phyloP scores from a whole-genome alignment of 2,888 invertebrate genomes.

The Latheticus oryzae region DNA sequence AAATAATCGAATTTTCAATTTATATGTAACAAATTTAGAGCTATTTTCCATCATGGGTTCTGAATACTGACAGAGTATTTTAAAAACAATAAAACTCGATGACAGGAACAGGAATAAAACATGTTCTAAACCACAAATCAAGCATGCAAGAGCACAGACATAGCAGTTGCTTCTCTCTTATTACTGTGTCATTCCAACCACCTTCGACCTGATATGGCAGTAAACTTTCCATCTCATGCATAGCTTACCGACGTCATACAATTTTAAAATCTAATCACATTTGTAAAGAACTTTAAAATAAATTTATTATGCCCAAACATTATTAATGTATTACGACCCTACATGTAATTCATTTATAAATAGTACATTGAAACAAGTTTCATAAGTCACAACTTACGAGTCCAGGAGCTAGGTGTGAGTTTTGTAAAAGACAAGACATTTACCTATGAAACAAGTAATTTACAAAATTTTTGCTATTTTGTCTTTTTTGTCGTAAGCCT shows the following conservation, averaged over 20 bases:
- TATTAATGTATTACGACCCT: conserved; percentile 53
- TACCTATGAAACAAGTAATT: too few species aligned
- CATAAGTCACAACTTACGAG: too few species aligned
- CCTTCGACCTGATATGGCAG: conserved; percentile 53
- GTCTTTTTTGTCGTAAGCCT: too few species aligned
- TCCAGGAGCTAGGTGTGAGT: too few species aligned
- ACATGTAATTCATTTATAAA: conserved; percentile 52
- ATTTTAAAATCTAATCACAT: conserved; percentile 64
- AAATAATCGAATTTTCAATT: conserved; percentile 23
- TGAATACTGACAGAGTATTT: conserved; percentile 48
- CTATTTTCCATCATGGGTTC: conserved; percentile 23
- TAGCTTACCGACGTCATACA: conserved; percentile 57
- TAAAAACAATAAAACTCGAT: conserved; percentile 49
- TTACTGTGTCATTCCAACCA: conserved; percentile 47
- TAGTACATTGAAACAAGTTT: conserved; percentile 55
- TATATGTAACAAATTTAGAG: conserved; percentile 24
- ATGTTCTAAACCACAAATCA: conserved; percentile 49
- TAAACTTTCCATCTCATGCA: conserved; percentile 58
- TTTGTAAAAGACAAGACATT: too few species aligned
- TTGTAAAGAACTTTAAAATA: conserved; percentile 59
- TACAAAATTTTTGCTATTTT: too few species aligned
- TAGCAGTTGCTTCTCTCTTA: conserved; percentile 47
- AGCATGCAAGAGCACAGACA: conserved; percentile 50
- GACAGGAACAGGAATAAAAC: conserved; percentile 45
- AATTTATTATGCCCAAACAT: conserved; percentile 52